Percentiles rank a stretch among this genome's conserved stretches.
Evolutionary conservation across 2,888 invertebrate species (phyloP).

Genomic region (Tholera decimalis): DNA sequence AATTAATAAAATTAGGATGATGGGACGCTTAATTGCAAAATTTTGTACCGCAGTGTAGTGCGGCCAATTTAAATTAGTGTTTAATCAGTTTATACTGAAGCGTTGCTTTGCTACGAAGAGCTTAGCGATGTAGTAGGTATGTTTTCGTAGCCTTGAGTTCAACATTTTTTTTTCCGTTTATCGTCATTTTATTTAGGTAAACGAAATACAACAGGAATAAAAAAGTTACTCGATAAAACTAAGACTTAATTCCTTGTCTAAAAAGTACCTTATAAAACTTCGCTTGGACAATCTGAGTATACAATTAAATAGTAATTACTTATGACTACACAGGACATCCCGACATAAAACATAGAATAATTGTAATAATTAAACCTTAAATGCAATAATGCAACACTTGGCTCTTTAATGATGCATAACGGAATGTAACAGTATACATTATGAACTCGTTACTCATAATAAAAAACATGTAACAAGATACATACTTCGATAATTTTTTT

Average conservation of each 20-base stretch:
- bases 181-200: no score
- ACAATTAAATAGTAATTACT: not conserved
- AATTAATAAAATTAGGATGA: slow-evolving; percentile 41
- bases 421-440: slow-evolving; percentile 4
- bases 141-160: no score
- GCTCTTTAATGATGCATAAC: slow-evolving; percentile 6
- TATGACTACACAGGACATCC: slow-evolving; percentile 40
- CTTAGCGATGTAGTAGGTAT: no score
- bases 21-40: slow-evolving; percentile 10
- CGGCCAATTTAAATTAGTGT: not conserved
- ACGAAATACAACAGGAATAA: no score
- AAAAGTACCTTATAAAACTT: not conserved
- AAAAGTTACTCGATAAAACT: no score
- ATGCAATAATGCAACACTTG: slow-evolving; percentile 33
- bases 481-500: no score
- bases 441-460: slow-evolving; percentile 1
- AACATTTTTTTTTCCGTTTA: no score
- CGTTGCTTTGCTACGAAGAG: not conserved
- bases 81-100: not conserved
- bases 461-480: not conserved
- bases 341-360: slow-evolving; percentile 20
- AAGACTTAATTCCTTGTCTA: no score
- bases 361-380: slow-evolving; percentile 30
- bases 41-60: not conserved
- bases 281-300: not conserved